Base-by-base conservation (phyloP, 2,888 invertebrate genomes). In the Drosophila nigricruria region DNA sequence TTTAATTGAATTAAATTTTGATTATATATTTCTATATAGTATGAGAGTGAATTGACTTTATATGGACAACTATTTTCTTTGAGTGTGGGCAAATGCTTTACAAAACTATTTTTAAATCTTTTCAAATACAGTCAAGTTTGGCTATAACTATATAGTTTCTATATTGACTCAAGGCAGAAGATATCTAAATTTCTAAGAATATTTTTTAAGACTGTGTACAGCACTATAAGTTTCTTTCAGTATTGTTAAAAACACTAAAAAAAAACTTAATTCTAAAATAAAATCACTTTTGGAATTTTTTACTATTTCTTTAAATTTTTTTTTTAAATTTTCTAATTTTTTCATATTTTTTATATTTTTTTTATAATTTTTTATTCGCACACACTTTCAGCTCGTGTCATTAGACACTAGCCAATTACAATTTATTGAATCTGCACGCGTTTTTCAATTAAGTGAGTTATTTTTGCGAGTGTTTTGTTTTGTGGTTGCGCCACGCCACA, bases 381-480 rank as follows among this genome's bases (percentile, higher is more conserved):
- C 12, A 27, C 50, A 36, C 32, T 34, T 36, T 52, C 32, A 23
- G 52, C 52, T 23, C 23, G 52, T 52, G 52, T 52, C 52, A 52
- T 36, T 52, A 23, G 34, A 3, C 9, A 23, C 52, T 9, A 5
- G 23, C 5, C 36, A 36, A 52, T 52, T 30, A 16, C 9, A 49
- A 43, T 63, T 63, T 60, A 72, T 68, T 50, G 23, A 38, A 42
- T 43, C 52, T 23, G 20, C 54, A 25, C 30, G 58, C 50, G 40
- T 20, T 32, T 64, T 54, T 59, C 20, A n/a, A 18, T 50, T 42
- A 36, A 20, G 30, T 14, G 59, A 16, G 54, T 43, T 58, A 62
- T 70, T 77, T 77, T 54, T 61, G 52, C 60, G 42, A 73, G 73
- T 77, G 77, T 81, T 56, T 65, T 63, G 49, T 49, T 49, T 57